Evolutionary conservation across 2,888 invertebrate genomes (phyloP).

Genomic region (Brachypterus glaber): DNA sequence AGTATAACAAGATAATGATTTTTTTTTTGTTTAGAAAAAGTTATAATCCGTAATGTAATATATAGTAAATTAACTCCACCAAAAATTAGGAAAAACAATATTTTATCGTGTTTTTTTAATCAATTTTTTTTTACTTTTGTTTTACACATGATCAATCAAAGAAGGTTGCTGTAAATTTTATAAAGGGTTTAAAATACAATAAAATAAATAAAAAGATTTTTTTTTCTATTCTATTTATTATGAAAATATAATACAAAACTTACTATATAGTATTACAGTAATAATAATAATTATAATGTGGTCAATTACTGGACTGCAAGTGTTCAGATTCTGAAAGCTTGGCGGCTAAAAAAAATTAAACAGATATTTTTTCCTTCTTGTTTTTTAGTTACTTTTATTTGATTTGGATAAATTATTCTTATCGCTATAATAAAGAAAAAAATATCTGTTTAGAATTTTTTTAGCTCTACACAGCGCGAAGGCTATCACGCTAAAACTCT

Average conservation of each 20-base stretch:
- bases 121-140: too few relatives aligned
- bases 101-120: too few relatives aligned
- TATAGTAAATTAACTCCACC: too few relatives aligned
- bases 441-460: conserved; percentile 16
- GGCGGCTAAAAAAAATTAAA: conserved; percentile 24
- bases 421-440: too few relatives aligned
- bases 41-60: too few relatives aligned
- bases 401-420: too few relatives aligned
- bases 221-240: conserved; percentile 45
- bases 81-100: too few relatives aligned
- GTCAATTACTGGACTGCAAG: conserved; percentile 43
- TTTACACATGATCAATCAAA: too few relatives aligned
- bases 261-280: conserved; percentile 40
- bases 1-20: too few relatives aligned
- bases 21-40: too few relatives aligned
- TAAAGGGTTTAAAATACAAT: not conserved
- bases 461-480: conserved; percentile 31
- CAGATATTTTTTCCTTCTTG: conserved; percentile 9
- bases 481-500: conserved; percentile 34
- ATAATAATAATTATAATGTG: conserved; percentile 37
- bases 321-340: conserved; percentile 38
- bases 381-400: too few relatives aligned
- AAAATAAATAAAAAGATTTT: not conserved
- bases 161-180: too few relatives aligned
- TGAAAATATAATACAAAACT: conserved; percentile 46